Percentiles rank a stretch among this genome's conserved stretches.
Evolutionary conservation across 2,113 vertebrate species (phyloP).

Genomic region (Calonectris borealis): DNA sequence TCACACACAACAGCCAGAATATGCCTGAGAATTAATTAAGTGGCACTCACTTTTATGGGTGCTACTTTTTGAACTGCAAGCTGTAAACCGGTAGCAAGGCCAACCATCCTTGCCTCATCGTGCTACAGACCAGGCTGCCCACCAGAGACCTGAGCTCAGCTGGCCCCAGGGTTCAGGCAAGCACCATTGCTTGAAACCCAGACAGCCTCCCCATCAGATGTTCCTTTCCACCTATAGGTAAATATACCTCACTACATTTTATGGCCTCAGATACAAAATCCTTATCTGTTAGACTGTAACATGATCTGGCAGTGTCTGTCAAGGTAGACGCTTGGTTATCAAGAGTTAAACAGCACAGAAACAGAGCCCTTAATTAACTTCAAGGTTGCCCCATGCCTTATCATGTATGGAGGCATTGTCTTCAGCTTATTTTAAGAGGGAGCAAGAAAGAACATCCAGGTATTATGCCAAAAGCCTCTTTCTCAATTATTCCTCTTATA

Average conservation of each 20-base stretch:
- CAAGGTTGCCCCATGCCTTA: not conserved
- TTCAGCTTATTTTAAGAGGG: constrained; percentile 38
- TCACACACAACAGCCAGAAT: not conserved
- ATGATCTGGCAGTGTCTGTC: not conserved
- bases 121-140: not conserved
- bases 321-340: not conserved
- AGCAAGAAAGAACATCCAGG: constrained; percentile 40
- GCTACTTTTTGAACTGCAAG: not conserved
- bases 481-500: constrained; percentile 28
- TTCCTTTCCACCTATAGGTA: not conserved
- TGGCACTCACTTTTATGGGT: not conserved
- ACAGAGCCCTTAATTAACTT: constrained; percentile 3
- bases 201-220: not conserved
- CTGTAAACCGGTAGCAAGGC: not conserved
- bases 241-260: not conserved
- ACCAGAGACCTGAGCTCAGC: not conserved
- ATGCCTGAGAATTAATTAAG: not conserved
- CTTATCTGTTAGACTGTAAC: not conserved
- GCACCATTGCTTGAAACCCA: not conserved
- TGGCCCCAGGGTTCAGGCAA: not conserved
- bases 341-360: constrained; percentile 46
- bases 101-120: not conserved
- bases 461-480: constrained; percentile 51
- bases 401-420: constrained; percentile 18
- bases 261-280: not conserved